phyloP scores from a whole-genome alignment of 2,113 vertebrate species.

The Scomber scombrus region DNA sequence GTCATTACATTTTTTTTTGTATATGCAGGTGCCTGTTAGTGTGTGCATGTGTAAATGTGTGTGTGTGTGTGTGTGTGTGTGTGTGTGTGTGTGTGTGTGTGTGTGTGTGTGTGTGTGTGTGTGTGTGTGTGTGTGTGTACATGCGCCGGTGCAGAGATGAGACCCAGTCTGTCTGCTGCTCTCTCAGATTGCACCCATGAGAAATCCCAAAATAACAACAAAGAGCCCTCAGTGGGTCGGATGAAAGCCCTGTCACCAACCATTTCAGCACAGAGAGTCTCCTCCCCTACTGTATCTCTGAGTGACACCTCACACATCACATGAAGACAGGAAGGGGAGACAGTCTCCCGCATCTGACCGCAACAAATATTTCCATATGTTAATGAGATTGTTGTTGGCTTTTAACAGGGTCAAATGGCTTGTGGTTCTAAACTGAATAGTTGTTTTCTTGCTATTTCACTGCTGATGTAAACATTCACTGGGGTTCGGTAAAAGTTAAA shows the following conservation, averaged over 20 bases:
- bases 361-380: constrained; percentile 62
- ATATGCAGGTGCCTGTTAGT: constrained; percentile 45
- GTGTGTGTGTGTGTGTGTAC: constrained; percentile 5
- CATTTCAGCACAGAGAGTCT: constrained; percentile 74
- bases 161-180: constrained; percentile 76
- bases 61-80: constrained; percentile 43
- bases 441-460: background rate
- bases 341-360: constrained; percentile 67
- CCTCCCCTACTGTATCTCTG: constrained; percentile 73
- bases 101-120: constrained; percentile 21
- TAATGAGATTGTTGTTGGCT: constrained; percentile 39
- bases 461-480: background rate
- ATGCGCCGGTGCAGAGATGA: constrained; percentile 53
- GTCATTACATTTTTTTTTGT: constrained; percentile 36
- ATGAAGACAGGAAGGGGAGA: constrained; percentile 54
- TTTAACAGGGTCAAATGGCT: constrained; percentile 22
- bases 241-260: constrained; percentile 82
- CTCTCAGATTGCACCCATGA: constrained; percentile 77
- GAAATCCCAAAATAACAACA: constrained; percentile 85
- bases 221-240: constrained; percentile 79
- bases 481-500: background rate
- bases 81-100: constrained; percentile 37
- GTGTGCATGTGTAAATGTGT: constrained; percentile 3
- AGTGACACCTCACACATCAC: constrained; percentile 70
- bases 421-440: background rate